phyloP scores from a whole-genome alignment of 2,797 vertebrate species.

The Danio kyathit region DNA sequence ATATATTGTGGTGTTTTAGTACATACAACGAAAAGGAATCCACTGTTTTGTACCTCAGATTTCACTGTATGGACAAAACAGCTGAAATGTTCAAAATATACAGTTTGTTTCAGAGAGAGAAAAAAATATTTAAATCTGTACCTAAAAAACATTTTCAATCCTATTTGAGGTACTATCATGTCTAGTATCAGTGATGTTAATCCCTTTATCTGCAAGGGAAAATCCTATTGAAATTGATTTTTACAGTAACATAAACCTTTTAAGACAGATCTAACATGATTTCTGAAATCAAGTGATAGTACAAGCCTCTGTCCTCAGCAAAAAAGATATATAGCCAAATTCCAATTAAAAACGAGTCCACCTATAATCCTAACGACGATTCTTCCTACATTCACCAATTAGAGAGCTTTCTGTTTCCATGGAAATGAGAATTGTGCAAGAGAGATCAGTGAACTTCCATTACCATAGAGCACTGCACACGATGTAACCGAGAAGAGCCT shows the following conservation, averaged over 20 bases:
- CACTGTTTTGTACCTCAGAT: too few relatives aligned
- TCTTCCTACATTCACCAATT: not conserved
- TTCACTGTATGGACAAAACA: too few relatives aligned
- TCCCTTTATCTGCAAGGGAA: not conserved
- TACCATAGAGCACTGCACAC: not conserved
- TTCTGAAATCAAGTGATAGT: not conserved
- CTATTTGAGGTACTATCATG: not conserved
- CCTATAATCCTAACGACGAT: constrained; percentile 1
- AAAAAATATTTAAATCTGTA: too few relatives aligned
- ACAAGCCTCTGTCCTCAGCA: not conserved
- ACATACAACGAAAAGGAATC: too few relatives aligned
- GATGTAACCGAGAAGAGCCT: not conserved
- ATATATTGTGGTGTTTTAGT: too few relatives aligned
- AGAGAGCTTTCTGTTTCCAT: not conserved
- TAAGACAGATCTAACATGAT: not conserved
- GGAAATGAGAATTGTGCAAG: not conserved
- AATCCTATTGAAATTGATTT: not conserved
- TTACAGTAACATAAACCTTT: not conserved
- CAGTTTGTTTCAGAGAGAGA: too few relatives aligned
- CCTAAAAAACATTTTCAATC: too few relatives aligned
- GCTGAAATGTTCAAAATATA: too few relatives aligned
- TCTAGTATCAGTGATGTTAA: not conserved
- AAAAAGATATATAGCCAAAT: not conserved
- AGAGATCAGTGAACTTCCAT: not conserved
- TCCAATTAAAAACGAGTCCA: not conserved